Evolutionary conservation across 2,113 vertebrate genomes (phyloP).

Genomic region (Hemicordylus capensis): DNA sequence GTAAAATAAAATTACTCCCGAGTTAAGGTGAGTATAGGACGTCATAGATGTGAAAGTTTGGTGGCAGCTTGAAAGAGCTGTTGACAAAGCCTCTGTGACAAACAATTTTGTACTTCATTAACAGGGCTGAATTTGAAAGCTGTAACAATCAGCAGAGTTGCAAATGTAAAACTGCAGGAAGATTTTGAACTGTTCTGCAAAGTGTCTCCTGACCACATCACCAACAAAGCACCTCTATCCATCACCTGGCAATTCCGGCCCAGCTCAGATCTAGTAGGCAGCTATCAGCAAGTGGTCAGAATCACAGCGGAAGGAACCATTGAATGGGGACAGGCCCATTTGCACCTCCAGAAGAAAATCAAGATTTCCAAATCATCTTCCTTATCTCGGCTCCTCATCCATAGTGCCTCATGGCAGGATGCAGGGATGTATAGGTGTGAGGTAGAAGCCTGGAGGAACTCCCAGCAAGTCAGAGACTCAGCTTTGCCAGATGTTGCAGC

Average conservation of each 20-base stretch:
- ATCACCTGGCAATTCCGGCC: constrained; percentile 80
- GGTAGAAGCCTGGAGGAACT: constrained; percentile 70
- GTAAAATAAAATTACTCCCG: neutral
- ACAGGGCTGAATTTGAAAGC: constrained; percentile 57
- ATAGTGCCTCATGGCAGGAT: constrained; percentile 47
- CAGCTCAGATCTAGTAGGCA: fast-evolving
- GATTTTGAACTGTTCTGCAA: constrained; percentile 66
- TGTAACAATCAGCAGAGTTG: constrained; percentile 53
- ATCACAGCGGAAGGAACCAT: constrained; percentile 67
- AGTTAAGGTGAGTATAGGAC: neutral
- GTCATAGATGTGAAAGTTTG: neutral
- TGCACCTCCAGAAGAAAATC: constrained; percentile 73
- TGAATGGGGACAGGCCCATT: constrained; percentile 69
- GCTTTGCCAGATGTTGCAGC: neutral
- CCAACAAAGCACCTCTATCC: constrained; percentile 29
- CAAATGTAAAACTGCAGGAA: constrained; percentile 10
- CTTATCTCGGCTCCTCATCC: constrained; percentile 72
- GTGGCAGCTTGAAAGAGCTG: neutral
- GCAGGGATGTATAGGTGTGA: constrained; percentile 79
- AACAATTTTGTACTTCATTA: neutral
- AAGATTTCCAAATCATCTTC: neutral
- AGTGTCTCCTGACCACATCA: fast-evolving
- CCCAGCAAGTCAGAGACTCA: neutral
- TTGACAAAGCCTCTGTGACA: neutral
- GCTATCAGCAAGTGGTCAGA: constrained; percentile 66